Conservation (phyloP, 1,140 invertebrate genomes). For the Popillia japonica region DNA sequence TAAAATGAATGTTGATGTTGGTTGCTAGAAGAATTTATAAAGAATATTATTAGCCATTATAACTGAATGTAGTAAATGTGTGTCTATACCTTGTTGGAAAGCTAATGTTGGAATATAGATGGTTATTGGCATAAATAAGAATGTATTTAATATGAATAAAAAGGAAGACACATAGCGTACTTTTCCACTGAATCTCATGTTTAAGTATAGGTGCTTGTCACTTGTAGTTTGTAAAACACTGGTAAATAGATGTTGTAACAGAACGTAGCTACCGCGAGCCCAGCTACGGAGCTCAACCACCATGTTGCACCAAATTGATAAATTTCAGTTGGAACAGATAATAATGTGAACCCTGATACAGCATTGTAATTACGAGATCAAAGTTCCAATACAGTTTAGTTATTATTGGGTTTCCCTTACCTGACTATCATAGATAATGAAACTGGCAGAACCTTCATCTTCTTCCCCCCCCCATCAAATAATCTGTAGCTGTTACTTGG, state of each 20-base stretch:
- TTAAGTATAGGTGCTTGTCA: slow-evolving; percentile 76
- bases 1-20: slow-evolving; percentile 68
- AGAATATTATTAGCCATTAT: background rate
- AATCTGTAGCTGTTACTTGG: slow-evolving; percentile 77
- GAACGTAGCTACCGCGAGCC: slow-evolving; percentile 68
- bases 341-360: slow-evolving; percentile 80
- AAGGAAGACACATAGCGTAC: slow-evolving; percentile 69
- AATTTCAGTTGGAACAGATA: slow-evolving; percentile 82
- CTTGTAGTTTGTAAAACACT: slow-evolving; percentile 78
- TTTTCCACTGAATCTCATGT: slow-evolving; percentile 64
- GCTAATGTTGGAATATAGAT: slow-evolving; percentile 71
- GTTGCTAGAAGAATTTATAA: slow-evolving; percentile 70
- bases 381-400: background rate
- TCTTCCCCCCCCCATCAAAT: slow-evolving; percentile 80
- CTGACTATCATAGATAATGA: slow-evolving; percentile 80
- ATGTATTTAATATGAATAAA: slow-evolving; percentile 62
- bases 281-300: slow-evolving; percentile 68
- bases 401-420: slow-evolving; percentile 58
- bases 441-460: slow-evolving; percentile 79
- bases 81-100: slow-evolving; percentile 53
- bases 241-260: slow-evolving; percentile 67
- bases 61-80: background rate
- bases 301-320: slow-evolving; percentile 78
- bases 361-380: slow-evolving; percentile 67
- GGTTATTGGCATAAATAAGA: slow-evolving; percentile 67